Base-by-base conservation (phyloP, 30 jellyfish, hydroid and myxozoan genomes). In the Hydractinia symbiolongicarpus region DNA sequence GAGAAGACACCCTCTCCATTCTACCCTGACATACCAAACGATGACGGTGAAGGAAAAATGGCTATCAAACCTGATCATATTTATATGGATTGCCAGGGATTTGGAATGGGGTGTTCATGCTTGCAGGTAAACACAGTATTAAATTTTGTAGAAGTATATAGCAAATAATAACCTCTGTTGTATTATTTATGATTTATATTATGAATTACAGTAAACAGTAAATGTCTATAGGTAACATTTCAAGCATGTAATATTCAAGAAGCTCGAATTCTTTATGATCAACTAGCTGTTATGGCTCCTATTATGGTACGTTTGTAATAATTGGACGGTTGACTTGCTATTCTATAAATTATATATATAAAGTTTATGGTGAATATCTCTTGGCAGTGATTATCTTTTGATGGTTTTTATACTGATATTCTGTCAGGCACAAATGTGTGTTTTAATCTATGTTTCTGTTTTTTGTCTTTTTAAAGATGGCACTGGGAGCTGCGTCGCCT, bases 81-180 rank as follows among this genome's bases (percentile, higher is more conserved):
- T 4, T 88, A 94, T 76, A 88, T 94, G 87, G 99, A 94, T 81
- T 84, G 96, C 81, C 88, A 88, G 99, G 99, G 99, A 69, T 94
- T 94, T 81, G 99, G 99, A 64, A 94, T 94, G 99, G 99, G 99
- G 14, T 94, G 99, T 80, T 58, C 86, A 54, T 94, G 99, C 54
- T 68, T 94, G 54, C 99, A 94, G 90, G 96, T 86, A 77, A 4
- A 82, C n/a, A 30, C 44, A 30, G n/a, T n/a, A 15, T n/a, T 11
- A 15, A 68, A 4, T 0, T n/a, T 50, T 11, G 54, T 16, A 11
- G 49, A 30, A 30, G 44, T 30, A 30, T n/a, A n/a, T n/a, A n/a
- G n/a, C n/a, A n/a, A n/a, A n/a, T n/a, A n/a, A n/a, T 30, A 30
- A 30, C 44, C 44, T 30, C 44, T 30, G 44, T 2, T 30, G 44